Percentiles rank a stretch among this genome's conserved stretches.
These are phyloP conservation scores for Spodoptera frugiperda DNA, from an alignment of 1,140 invertebrate species.

Conservation along the genomic window DNA sequence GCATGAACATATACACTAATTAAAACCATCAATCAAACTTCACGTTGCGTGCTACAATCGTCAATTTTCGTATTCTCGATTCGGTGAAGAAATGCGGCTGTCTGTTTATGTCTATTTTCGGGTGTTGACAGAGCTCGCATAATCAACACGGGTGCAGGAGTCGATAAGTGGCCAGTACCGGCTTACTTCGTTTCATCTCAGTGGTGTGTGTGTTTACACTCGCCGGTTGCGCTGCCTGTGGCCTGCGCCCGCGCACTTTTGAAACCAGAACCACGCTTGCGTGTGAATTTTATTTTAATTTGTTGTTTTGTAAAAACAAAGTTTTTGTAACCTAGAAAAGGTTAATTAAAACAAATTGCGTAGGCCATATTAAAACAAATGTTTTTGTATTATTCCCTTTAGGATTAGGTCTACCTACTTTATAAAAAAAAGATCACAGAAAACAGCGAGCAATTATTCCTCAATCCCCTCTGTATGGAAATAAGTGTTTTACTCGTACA, in stretches of 20 bases:
- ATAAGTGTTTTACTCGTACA: too few species aligned
- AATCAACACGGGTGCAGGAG: conserved; percentile 72
- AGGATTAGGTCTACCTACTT: too few species aligned
- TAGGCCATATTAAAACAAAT: too few species aligned
- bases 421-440: too few species aligned
- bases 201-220: conserved; percentile 58
- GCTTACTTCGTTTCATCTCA: conserved; percentile 73
- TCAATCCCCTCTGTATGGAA: too few species aligned
- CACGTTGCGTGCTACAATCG: not conserved
- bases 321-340: too few species aligned
- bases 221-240: conserved; percentile 20
- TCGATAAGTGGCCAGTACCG: conserved; percentile 80
- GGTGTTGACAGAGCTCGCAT: conserved; percentile 77
- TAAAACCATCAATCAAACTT: conserved; percentile 3
- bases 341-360: too few species aligned
- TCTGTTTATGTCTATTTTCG: conserved; percentile 74
- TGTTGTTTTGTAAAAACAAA: too few species aligned
- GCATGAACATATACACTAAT: not conserved
- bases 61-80: conserved; percentile 1
- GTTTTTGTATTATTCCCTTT: too few species aligned
- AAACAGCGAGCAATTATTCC: too few species aligned
- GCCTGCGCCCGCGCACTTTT: conserved; percentile 50
- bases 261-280: conserved; percentile 34
- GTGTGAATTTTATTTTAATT: conserved; percentile 50
- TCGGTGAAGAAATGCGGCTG: conserved; percentile 15